phyloP scores from a whole-genome alignment of 1,140 invertebrate species.

The Bombyx mori region DNA sequence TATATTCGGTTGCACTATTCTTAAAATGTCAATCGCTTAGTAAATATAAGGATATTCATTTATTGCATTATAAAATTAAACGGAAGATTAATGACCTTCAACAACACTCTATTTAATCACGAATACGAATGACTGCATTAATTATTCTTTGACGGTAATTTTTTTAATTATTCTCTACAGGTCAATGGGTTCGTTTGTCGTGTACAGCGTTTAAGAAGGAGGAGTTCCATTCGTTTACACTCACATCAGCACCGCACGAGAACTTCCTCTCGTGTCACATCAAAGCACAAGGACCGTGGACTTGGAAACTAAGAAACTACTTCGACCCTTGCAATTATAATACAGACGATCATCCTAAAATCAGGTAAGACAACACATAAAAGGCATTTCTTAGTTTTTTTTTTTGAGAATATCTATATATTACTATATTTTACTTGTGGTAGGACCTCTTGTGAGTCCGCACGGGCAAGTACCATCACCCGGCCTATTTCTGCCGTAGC shows the following conservation, averaged over 20 bases:
- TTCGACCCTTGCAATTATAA: conserved; percentile 96
- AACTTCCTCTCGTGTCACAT: conserved; percentile 98
- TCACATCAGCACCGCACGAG: conserved; percentile 98
- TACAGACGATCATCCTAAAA: conserved; percentile 89
- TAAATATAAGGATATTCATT: not conserved
- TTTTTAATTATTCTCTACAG: conserved; percentile 69
- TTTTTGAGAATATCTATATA: too few relatives aligned
- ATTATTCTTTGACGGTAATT: too few relatives aligned
- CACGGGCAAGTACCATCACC: too few relatives aligned
- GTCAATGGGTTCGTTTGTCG: conserved; percentile 90
- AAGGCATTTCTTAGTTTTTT: too few relatives aligned
- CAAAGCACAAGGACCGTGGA: conserved; percentile 99
- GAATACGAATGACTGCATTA: not conserved
- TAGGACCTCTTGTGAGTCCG: too few relatives aligned
- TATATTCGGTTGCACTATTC: too few relatives aligned
- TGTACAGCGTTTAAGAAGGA: conserved; percentile 93
- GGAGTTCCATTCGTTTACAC: conserved; percentile 98
- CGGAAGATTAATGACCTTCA: not conserved
- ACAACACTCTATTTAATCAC: not conserved
- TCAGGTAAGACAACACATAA: conserved; percentile 48
- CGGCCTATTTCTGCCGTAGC: too few relatives aligned
- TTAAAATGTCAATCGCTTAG: too few relatives aligned
- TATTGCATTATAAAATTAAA: not conserved
- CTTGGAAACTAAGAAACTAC: conserved; percentile 97
- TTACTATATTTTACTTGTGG: too few relatives aligned